Percentiles rank a stretch among this genome's conserved stretches.
phyloP scores from a whole-genome alignment of 92 coral and sea anemone genomes.

The Parazoanthus darwini region DNA sequence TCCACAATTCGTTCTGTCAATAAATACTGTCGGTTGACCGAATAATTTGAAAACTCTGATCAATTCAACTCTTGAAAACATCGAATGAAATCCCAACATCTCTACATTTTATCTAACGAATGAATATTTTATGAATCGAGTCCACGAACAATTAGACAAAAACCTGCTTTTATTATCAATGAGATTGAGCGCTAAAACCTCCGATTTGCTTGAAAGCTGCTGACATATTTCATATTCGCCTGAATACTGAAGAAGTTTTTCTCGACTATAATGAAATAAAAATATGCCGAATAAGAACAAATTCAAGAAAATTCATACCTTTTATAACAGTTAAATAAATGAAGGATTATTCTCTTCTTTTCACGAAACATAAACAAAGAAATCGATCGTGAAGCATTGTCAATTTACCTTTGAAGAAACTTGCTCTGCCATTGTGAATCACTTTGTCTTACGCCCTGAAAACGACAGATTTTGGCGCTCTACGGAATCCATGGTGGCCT shows the following conservation, averaged over 20 bases:
- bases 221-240: background rate
- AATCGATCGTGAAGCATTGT: background rate
- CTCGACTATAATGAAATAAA: background rate
- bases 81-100: background rate
- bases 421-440: slow-evolving; percentile 33
- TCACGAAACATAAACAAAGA: slow-evolving; percentile 38
- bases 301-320: background rate
- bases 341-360: slow-evolving; percentile 12
- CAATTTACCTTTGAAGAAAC: slow-evolving; percentile 32
- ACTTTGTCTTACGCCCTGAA: background rate
- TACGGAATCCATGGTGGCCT: background rate
- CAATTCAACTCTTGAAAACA: background rate
- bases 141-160: slow-evolving; percentile 39
- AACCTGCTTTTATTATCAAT: slow-evolving; percentile 28
- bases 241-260: slow-evolving; percentile 22
- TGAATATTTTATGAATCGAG: slow-evolving; percentile 34
- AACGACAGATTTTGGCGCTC: background rate
- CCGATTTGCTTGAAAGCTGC: slow-evolving; percentile 36
- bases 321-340: background rate
- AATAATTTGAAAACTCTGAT: background rate
- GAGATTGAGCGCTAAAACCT: slow-evolving; percentile 15
- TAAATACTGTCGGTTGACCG: background rate
- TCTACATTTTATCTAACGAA: slow-evolving; percentile 9
- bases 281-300: slow-evolving; percentile 18
- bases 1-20: background rate